Base-by-base conservation (phyloP, 2,888 invertebrate species). In the Malthinus seriepunctatus region DNA sequence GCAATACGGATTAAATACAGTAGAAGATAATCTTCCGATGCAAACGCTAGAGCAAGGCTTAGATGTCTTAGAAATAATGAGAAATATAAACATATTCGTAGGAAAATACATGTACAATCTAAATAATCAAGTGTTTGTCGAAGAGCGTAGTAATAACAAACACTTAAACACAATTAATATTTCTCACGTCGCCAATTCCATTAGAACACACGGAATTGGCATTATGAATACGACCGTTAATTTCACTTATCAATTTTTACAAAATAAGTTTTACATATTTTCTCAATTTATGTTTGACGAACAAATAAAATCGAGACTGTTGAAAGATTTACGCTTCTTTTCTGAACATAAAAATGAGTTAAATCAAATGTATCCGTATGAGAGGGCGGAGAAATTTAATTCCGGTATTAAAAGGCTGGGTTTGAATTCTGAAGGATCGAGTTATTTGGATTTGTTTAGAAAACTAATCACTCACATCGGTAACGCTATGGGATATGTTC, bases 281-380 rank as follows among this genome's bases (percentile, higher is more conserved):
- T 97, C 97, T 0, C 97, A 97, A 78, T 98, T 98, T 76, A 87
- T 99, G 78, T 97, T 91, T 74, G 97, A 98, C 75, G 99, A 99
- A 78, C 96, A 96, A 72, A 96, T 99, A 48, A 97, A 97, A 78
- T 96, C 97, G 0, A 85, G 95, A 55, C 82, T 99, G 2, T 85
- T 94, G 65, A 95, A 95, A 78, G 97, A 97, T 76, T 82, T 92
- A 62, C 86, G 91, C 66, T 88, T 86, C 73, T 92, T 95, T 72
- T 85, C 88, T 62, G 95, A 96, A 71, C 87, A 85, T 68, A 85
- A 87, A 69, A 80, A 78, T 60, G 80, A 83, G 44, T 81, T 84
- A 63, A 85, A 86, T 67, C 87, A 88, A 67, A 88, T 87, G 76
- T 91, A 90, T 79, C 88, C 91, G 0, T 97, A 91, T 75, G 95